phyloP scores from a whole-genome alignment of 2,888 invertebrate species.

The Temnothorax ravouxi region DNA sequence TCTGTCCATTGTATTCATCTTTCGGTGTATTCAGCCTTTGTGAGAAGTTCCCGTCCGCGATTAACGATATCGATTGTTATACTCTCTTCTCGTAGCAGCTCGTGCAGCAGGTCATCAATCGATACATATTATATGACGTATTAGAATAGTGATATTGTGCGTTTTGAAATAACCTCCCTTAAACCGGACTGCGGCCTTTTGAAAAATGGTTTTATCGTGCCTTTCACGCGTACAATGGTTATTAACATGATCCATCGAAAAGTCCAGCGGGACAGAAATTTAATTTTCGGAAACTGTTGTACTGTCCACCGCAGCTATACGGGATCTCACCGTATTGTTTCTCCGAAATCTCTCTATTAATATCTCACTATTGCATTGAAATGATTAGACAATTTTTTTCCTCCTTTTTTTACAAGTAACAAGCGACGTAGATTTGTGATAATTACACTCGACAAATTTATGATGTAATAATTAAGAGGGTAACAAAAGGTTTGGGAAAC shows the following conservation, averaged over 20 bases:
- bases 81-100: not conserved
- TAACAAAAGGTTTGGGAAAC: not conserved
- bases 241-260: slow-evolving; percentile 22
- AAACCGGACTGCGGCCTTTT: slow-evolving; percentile 29
- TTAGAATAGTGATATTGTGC: slow-evolving; percentile 52
- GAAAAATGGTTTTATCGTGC: slow-evolving; percentile 29
- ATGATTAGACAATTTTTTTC: not conserved
- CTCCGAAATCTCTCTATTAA: not conserved
- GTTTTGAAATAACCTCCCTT: slow-evolving; percentile 28
- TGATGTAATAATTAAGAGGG: not conserved
- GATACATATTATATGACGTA: slow-evolving; percentile 40
- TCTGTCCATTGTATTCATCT: slow-evolving; percentile 65
- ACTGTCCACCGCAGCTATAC: not conserved
- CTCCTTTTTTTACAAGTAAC: not conserved
- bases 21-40: slow-evolving; percentile 66
- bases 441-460: not conserved
- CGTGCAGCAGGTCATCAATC: slow-evolving; percentile 1
- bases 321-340: slow-evolving; percentile 11
- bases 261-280: slow-evolving; percentile 7
- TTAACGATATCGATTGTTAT: slow-evolving; percentile 68
- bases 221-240: slow-evolving; percentile 36
- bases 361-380: not conserved
- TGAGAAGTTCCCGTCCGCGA: slow-evolving; percentile 66
- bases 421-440: too few relatives aligned
- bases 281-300: slow-evolving; percentile 27